Base-by-base conservation (phyloP, 2,113 vertebrate species). In the Ctenodactylus gundi region DNA sequence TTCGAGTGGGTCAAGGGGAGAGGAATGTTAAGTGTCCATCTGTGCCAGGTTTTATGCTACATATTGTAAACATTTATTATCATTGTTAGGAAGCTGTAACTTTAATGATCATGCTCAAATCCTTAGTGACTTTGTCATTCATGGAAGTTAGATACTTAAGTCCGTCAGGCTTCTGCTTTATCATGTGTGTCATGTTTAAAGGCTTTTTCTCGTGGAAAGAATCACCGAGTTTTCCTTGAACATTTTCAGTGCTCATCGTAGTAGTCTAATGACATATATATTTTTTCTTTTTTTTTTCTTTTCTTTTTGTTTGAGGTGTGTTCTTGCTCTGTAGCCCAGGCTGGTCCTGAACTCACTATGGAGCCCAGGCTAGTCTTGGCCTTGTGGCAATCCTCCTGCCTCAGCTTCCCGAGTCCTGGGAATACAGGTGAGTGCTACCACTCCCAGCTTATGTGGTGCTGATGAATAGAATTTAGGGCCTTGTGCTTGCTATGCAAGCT, bases 251-350 rank as follows among this genome's bases (percentile, higher is more conserved):
- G n/a, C 17, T 34, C 31, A 25, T 5, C 95, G 58, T 83, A 88
- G 92, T 90, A 94, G 53, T 51, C 39, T 88, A 82, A 83, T 65
- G 34, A n/a, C n/a, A n/a, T n/a, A n/a, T n/a, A n/a, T n/a, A n/a
- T n/a, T n/a, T n/a, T n/a, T n/a, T n/a, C n/a, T n/a, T n/a, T n/a
- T n/a, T n/a, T n/a, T n/a, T n/a, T n/a, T n/a, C n/a, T n/a, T n/a
- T n/a, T n/a, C n/a, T n/a, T n/a, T n/a, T n/a, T n/a, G n/a, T n/a
- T n/a, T n/a, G n/a, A n/a, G n/a, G n/a, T n/a, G n/a, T n/a, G n/a
- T n/a, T n/a, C n/a, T n/a, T n/a, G n/a, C n/a, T n/a, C n/a, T n/a
- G n/a, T n/a, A n/a, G n/a, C n/a, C n/a, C n/a, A n/a, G n/a, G n/a
- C n/a, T n/a, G n/a, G n/a, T n/a, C n/a, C n/a, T n/a, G n/a, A n/a